Evolutionary conservation across 2,113 vertebrate species (phyloP), one percentile per base, ranked within the genome.

Genomic region (Aleadryas rufinucha): DNA sequence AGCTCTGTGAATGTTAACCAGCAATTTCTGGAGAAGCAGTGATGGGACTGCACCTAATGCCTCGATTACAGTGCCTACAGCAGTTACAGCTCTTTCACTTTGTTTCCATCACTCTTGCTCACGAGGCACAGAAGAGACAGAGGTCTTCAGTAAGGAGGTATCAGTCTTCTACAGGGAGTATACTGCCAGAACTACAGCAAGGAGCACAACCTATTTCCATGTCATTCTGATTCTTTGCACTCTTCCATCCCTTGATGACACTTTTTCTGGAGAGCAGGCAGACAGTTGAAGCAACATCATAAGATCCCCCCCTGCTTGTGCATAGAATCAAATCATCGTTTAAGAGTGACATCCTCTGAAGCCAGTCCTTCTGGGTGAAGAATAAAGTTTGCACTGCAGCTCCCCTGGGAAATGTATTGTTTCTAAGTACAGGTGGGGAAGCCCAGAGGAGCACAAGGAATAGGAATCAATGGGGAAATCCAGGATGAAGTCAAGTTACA

Each of bases 141-240:
- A 76, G 9, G 23, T 31, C 30, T 84, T 74, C 61, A 76, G 33
- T 45, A 41, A 61, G 39, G 39, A 50, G 10, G 11, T 22, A 20
- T 22, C 71, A 44, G 50, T 84, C 66, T 84, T 68, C 50, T 6
- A 12, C 0, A 63, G 60, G 54, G 11, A 50, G 23, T 24, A 39
- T 6, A 4, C 26, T 11, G 41, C 41, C 3, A 1, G 10, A 63
- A 56, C 0, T 17, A 41, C 64, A 71, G 57, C 1, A 0, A 79
- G 28, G 3, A 80, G 35, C 56, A 77, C 50, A 49, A 27, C 13
- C 33, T 52, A 12, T 30, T 79, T 49, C 57, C 10, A 13, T 2
- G 10, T 53, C 53, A 72, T 24, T 60, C 6, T 4, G 2, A 50
- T 17, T 37, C 47, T 54, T 16, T 44, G 33, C 31, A 18, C 44